These are phyloP conservation scores for Limnephilus auricula DNA, from an alignment of 2,888 invertebrate genomes.

Conservation along the genomic window DNA sequence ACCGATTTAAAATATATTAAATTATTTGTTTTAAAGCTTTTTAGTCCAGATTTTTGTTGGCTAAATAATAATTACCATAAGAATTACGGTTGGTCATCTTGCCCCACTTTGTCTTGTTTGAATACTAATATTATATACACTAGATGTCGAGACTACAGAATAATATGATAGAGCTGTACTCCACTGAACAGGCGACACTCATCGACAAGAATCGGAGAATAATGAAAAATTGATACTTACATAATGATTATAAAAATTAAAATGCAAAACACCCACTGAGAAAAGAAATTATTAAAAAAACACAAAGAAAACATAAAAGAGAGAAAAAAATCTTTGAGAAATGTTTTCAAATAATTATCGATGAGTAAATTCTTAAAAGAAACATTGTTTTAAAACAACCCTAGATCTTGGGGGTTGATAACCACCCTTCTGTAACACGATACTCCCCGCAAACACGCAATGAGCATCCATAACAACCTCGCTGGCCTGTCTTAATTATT, in stretches of 20 bases:
- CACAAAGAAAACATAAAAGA: not conserved
- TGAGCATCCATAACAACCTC: not conserved
- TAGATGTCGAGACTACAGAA: too few species aligned
- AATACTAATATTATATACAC: too few species aligned
- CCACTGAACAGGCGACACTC: too few species aligned
- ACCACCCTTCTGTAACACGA: not conserved
- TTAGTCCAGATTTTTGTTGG: too few species aligned
- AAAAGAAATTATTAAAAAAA: not conserved
- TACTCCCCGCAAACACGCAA: not conserved
- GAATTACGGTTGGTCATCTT: too few species aligned
- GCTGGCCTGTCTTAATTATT: not conserved
- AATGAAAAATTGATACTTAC: too few species aligned
- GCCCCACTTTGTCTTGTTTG: too few species aligned
- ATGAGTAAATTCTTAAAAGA: not conserved
- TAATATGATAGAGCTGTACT: too few species aligned
- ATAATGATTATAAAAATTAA: not conserved
- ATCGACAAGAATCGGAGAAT: too few species aligned
- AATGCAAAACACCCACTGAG: not conserved
- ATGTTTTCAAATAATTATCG: not conserved
- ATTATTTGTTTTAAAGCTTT: too few species aligned
- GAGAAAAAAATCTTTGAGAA: not conserved
- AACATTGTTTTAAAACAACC: not conserved
- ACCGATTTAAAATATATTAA: too few species aligned
- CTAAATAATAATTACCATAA: too few species aligned
- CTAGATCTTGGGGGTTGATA: not conserved